Evolutionary conservation across 2,797 vertebrate genomes (phyloP), one percentile per base, ranked within the genome.

Genomic region (Limnodromus scolopaceus): DNA sequence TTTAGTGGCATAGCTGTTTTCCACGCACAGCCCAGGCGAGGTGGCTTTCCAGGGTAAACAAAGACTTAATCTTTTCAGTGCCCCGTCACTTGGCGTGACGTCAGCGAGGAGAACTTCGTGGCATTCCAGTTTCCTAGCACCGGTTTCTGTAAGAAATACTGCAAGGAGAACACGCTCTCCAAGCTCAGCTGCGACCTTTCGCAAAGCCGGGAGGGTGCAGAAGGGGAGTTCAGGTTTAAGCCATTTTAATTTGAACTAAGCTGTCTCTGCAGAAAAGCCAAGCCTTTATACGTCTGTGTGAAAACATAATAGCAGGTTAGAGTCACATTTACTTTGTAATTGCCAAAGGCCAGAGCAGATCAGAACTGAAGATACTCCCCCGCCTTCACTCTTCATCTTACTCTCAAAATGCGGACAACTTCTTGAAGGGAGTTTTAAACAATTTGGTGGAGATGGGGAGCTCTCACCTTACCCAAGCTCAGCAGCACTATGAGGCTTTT

Each of bases 21-120:
- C 72, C 61, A 72, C 2, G 24, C 46, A 64, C 77, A 84, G 43
- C 3, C 72, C 8, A 12, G 65, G 46, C 0, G 0, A 87, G 54
- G 70, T 71, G 55, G 66, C 27, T 95, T 96, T 76, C 69, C 89
- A 85, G 65, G 16, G 57, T 61, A 93, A 96, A 94, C 71, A 92
- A 63, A 81, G 49, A 25, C 45, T 93, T 63, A 34, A 68, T 28
- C 66, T 86, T 92, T 87, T 92, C 91, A 76, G 25, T 48, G 45
- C 54, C 39, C 28, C 1, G 0, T 68, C 88, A 72, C 27, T 69
- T 2, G 9, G 46, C 2, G 9, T 72, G 77, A 92, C 2, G 1
- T 68, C 64, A 91, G 77, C 60, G 60, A 76, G 43, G 51, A 34
- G 58, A 88, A 41, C 38, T 64, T 74, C 2, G 0, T 3, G 2